Base-by-base conservation (phyloP, 2,113 vertebrate genomes). In the Ochotona princeps region DNA sequence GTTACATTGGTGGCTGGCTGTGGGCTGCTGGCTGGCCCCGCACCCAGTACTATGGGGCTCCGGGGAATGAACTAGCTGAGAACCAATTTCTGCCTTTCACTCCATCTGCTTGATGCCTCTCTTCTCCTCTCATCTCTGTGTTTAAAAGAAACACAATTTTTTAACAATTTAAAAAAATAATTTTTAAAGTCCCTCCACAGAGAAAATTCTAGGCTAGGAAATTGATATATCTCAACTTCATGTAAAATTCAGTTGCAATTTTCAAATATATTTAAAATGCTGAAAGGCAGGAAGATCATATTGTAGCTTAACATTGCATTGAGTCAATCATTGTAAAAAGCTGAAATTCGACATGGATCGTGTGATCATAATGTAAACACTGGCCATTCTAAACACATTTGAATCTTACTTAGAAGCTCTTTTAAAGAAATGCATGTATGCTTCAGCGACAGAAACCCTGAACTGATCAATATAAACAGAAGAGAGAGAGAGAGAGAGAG, bases 251-350 rank as follows among this genome's bases (percentile, higher is more conserved):
- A 7, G 1, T 25, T 79, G 28, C 65, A 28, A 21, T 51, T 86
- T 94, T 76, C 38, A 82, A 82, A 74, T 66, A 66, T 57, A 11
- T 60, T 81, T 83, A 78, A 91, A 88, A 80, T 47, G 49, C 7
- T 54, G 20, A 79, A 51, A 25, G 26, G 49, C 17, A 74, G 44
- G 65, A 92, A 88, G 47, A 75, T 7, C 11, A 67, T 54, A 75
- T 35, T 86, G 8, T 7, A 78, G 70, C 57, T 38, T 35, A 83
- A 88, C 32, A 65, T 25, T 51, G 47, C 47, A 49, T 14, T 83
- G 75, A 73, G 13, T 26, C 6, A 35, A 30, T 73, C 8, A 86
- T 66, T 63, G 74, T 60, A 8, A 86, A 30, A 49, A 67, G 15
- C 18, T 90, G 3, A 15, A 21, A 60, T 66, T 60, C 74, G 23